Conservation (phyloP, 2,888 invertebrate genomes). For the Tubulanus polymorphus region DNA sequence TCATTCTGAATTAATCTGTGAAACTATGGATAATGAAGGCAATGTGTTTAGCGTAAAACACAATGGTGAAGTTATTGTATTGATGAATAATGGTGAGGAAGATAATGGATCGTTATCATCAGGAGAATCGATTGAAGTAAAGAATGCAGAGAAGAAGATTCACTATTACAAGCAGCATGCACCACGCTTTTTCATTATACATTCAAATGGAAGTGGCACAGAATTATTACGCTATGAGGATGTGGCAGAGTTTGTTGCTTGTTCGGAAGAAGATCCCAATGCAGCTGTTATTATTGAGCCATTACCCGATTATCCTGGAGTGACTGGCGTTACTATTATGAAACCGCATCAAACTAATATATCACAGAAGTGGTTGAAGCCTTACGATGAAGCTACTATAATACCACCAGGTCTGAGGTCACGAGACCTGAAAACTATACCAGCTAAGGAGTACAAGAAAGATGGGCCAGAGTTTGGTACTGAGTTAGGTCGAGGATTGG, state of each 20-base stretch:
- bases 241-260: slow-evolving; percentile 42
- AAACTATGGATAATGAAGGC: slow-evolving; percentile 46
- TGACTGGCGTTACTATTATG: slow-evolving; percentile 45
- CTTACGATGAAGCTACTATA: slow-evolving; percentile 44
- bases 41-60: slow-evolving; percentile 46
- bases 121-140: slow-evolving; percentile 24
- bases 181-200: slow-evolving; percentile 48
- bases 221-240: slow-evolving; percentile 49
- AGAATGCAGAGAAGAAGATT: slow-evolving; percentile 20
- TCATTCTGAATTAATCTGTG: slow-evolving; percentile 40
- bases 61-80: slow-evolving; percentile 42
- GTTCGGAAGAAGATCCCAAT: slow-evolving; percentile 44
- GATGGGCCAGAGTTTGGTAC: slow-evolving; percentile 47
- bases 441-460: slow-evolving; percentile 42
- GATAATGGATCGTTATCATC: slow-evolving; percentile 14
- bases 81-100: slow-evolving; percentile 27
- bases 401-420: slow-evolving; percentile 45
- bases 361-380: slow-evolving; percentile 47
- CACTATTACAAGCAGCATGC: slow-evolving; percentile 40
- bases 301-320: slow-evolving; percentile 47
- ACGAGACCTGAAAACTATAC: slow-evolving; percentile 44
- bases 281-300: slow-evolving; percentile 48
- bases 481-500: slow-evolving; percentile 44
- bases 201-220: slow-evolving; percentile 47
- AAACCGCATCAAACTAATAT: slow-evolving; percentile 38